Conservation (phyloP, 2,888 invertebrate genomes). For the Protophormia terraenovae region DNA sequence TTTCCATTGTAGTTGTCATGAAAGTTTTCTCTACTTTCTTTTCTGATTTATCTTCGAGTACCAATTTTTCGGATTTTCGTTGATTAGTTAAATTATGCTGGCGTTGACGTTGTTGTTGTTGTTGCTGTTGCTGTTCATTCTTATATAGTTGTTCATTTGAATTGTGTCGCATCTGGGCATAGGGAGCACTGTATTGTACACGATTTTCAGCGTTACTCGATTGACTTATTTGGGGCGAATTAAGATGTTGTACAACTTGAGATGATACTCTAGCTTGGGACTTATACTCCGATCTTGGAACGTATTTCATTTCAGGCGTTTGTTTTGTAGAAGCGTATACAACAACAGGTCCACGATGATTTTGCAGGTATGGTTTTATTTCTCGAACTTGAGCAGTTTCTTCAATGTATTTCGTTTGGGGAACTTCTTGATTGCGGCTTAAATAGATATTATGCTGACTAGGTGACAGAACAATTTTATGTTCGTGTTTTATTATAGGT, state of each 20-base stretch:
- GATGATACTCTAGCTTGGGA: slow-evolving; percentile 17
- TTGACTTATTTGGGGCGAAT: slow-evolving; percentile 36
- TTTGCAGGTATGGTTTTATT: slow-evolving; percentile 73
- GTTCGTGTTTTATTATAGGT: slow-evolving; percentile 74
- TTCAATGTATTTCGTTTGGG: slow-evolving; percentile 65
- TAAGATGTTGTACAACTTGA: slow-evolving; percentile 51
- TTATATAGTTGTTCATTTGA: slow-evolving; percentile 68
- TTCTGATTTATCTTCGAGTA: slow-evolving; percentile 19
- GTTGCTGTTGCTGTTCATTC: slow-evolving; percentile 50
- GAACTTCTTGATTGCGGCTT: slow-evolving; percentile 61
- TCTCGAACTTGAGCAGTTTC: slow-evolving; percentile 74
- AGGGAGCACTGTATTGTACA: slow-evolving; percentile 77
- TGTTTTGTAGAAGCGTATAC: slow-evolving; percentile 72
- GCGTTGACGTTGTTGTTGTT: neutral
- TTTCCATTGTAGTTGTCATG: slow-evolving; percentile 21
- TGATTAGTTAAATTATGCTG: neutral
- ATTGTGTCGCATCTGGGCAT: slow-evolving; percentile 75
- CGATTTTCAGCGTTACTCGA: slow-evolving; percentile 6
- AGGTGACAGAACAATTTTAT: slow-evolving; percentile 76
- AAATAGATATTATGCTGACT: slow-evolving; percentile 78
- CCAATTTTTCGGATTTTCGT: slow-evolving; percentile 34
- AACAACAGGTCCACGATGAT: slow-evolving; percentile 71
- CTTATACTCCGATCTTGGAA: slow-evolving; percentile 43
- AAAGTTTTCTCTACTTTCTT: slow-evolving; percentile 12
- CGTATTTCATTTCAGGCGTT: slow-evolving; percentile 49